Percentiles rank a stretch among this genome's conserved stretches.
These are phyloP conservation scores for Etheostoma spectabile DNA, from an alignment of 2,113 vertebrate species.

Conservation along the genomic window DNA sequence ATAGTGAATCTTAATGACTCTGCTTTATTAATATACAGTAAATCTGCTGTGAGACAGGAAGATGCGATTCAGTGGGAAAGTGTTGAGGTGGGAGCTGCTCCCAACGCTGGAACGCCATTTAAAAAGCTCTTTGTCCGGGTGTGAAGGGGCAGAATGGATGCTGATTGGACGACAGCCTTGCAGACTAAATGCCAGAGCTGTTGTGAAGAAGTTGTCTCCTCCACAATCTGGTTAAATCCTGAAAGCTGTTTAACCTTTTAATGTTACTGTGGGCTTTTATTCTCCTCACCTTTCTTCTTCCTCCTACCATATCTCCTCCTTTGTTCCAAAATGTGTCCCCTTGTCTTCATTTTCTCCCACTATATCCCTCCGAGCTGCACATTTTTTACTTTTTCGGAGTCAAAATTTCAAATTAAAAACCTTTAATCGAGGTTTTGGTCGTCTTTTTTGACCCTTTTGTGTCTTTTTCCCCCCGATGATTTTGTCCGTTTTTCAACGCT, in stretches of 20 bases:
- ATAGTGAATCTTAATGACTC: no score
- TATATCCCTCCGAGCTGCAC: no score
- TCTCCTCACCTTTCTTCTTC: neutral
- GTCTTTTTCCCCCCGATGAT: no score
- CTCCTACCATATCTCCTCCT: neutral
- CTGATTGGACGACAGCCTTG: neutral
- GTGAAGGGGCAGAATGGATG: neutral
- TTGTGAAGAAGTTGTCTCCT: neutral
- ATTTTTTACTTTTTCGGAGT: no score
- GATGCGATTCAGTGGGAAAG: neutral
- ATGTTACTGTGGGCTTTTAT: neutral
- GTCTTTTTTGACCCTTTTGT: no score
- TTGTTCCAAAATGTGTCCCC: neutral
- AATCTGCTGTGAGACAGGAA: neutral
- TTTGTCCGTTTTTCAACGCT: no score
- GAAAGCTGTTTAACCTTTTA: neutral
- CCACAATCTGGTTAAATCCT: neutral
- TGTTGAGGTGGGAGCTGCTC: neutral
- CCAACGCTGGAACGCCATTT: neutral
- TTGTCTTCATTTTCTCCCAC: neutral
- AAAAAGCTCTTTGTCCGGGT: neutral
- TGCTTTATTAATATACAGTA: neutral
- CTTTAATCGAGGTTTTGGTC: no score
- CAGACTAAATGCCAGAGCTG: neutral
- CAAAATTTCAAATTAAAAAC: no score